A percentile compares a stretch with the other conserved stretches of the same genome.
Evolutionary conservation across 2,113 vertebrate genomes (phyloP).

Genomic region (Taxidea taxus): DNA sequence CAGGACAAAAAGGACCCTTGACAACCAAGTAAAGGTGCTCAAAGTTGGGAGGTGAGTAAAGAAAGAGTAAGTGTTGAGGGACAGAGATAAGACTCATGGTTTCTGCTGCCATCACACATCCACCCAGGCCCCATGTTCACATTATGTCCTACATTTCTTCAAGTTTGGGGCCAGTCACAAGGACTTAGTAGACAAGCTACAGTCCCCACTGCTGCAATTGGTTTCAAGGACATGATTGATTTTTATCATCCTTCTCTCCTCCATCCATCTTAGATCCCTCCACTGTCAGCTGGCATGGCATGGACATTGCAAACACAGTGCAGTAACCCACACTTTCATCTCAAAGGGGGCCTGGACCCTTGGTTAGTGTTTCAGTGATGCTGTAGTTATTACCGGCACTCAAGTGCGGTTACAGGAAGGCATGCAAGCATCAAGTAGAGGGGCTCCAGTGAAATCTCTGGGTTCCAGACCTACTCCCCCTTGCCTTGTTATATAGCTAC

Average conservation of each 20-base stretch:
- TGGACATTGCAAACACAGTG: background rate
- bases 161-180: background rate
- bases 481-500: background rate
- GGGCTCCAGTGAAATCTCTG: background rate
- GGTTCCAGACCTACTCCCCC: background rate
- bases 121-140: background rate
- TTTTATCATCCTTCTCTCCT: background rate
- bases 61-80: background rate
- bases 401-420: background rate
- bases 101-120: background rate
- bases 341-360: background rate
- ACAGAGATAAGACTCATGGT: background rate
- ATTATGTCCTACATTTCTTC: background rate
- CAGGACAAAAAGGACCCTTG: background rate
- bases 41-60: background rate
- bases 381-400: background rate
- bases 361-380: background rate
- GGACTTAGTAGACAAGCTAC: background rate
- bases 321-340: background rate
- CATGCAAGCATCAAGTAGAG: background rate
- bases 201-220: background rate
- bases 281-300: background rate
- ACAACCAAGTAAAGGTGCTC: background rate
- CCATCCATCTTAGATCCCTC: background rate
- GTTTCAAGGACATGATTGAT: background rate